A percentile compares a stretch with the other conserved stretches of the same genome.
These are phyloP conservation scores for Falcaria lacertinaria DNA, from an alignment of 2,888 invertebrate species.

Conservation along the genomic window DNA sequence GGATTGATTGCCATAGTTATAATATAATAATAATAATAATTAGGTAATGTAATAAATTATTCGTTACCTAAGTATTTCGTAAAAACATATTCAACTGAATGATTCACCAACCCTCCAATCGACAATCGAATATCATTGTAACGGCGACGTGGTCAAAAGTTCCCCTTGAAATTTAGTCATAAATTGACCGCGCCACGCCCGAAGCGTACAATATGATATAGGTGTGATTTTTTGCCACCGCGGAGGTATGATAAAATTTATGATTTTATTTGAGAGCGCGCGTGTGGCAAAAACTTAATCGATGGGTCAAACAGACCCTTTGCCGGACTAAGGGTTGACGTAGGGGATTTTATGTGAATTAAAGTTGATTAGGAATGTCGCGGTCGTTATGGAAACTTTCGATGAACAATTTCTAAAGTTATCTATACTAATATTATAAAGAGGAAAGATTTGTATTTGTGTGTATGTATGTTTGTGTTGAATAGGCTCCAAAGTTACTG, in stretches of 20 bases:
- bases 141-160: conserved; percentile 11
- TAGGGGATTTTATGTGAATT: conserved; percentile 12
- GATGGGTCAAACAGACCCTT: conserved; percentile 42
- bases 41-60: no score
- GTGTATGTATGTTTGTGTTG: no score
- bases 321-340: conserved; percentile 22
- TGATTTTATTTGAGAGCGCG: conserved; percentile 62
- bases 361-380: conserved; percentile 14
- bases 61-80: no score
- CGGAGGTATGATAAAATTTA: conserved; percentile 55
- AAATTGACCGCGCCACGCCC: conserved; percentile 57
- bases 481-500: no score
- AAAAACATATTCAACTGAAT: no score
- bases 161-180: conserved; percentile 59
- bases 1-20: no score
- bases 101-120: neutral
- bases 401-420: no score
- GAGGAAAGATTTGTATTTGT: no score
- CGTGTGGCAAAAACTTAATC: conserved; percentile 70
- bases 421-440: no score
- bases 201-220: conserved; percentile 41
- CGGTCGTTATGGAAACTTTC: conserved; percentile 5
- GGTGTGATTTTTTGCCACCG: conserved; percentile 65
- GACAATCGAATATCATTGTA: conserved; percentile 9
- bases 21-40: no score